phyloP scores from a whole-genome alignment of 2,797 vertebrate species.

The Microctenopoma lineatum region DNA sequence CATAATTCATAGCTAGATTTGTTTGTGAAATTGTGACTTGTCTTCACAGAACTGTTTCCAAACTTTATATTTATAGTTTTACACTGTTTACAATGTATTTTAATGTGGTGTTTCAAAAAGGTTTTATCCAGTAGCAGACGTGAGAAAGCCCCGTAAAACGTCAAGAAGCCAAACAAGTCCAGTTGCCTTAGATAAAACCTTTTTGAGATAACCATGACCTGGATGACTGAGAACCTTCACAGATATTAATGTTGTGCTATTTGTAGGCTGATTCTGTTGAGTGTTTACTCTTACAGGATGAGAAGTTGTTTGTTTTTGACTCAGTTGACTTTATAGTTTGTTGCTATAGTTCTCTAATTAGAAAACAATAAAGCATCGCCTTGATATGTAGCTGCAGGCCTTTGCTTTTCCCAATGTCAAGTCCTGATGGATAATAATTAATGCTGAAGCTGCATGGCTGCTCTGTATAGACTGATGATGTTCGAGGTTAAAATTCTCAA shows the following conservation, averaged over 20 bases:
- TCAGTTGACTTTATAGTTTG: background rate
- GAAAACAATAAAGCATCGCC: slow-evolving; percentile 22
- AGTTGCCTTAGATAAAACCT: too few relatives aligned
- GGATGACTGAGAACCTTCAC: too few relatives aligned
- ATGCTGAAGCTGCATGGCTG: slow-evolving; percentile 28
- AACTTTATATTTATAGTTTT: too few relatives aligned
- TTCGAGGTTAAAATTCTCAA: background rate
- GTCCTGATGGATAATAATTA: slow-evolving; percentile 36
- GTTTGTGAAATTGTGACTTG: background rate
- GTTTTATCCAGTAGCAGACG: too few relatives aligned
- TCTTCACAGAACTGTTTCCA: background rate
- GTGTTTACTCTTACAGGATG: background rate
- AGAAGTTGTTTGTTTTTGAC: background rate
- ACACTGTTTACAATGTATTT: too few relatives aligned
- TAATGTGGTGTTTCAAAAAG: too few relatives aligned
- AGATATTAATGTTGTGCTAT: background rate
- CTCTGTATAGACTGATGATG: background rate
- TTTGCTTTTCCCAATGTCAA: background rate
- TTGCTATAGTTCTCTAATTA: slow-evolving; percentile 20
- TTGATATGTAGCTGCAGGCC: slow-evolving; percentile 7
- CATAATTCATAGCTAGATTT: background rate
- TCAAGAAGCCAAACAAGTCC: too few relatives aligned
- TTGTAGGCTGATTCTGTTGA: background rate
- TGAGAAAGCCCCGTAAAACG: too few relatives aligned
- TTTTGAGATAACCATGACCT: too few relatives aligned